Conservation (phyloP, 1,140 invertebrate genomes). For the Penaeus chinensis region DNA sequence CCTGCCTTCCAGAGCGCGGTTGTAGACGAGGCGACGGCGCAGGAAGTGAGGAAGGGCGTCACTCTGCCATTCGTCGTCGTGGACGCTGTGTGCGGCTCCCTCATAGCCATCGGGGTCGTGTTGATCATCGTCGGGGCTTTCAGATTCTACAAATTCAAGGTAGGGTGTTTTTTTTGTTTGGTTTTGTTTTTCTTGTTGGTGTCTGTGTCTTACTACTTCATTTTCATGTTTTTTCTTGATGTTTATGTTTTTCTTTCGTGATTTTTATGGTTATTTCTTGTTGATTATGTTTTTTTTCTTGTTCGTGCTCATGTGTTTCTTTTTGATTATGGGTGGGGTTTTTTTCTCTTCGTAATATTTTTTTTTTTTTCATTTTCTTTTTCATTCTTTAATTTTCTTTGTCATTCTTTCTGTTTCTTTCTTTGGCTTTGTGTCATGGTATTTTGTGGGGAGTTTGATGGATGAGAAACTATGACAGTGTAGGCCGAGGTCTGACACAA, state of each 20-base stretch:
- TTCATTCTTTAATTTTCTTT: no score
- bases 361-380: not conserved
- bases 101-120: conserved; percentile 18
- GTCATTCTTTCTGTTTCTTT: no score
- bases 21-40: not conserved
- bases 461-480: not conserved
- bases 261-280: not conserved
- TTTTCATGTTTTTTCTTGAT: not conserved
- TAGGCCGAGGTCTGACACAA: no score
- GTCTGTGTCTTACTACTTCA: no score
- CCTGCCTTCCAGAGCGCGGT: conserved; percentile 32
- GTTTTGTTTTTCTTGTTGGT: not conserved
- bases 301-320: no score
- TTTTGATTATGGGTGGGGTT: no score
- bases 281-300: no score
- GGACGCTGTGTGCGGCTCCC: conserved; percentile 30
- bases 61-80: conserved; percentile 28
- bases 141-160: conserved; percentile 25
- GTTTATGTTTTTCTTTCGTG: not conserved
- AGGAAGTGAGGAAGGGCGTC: conserved; percentile 8
- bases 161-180: not conserved
- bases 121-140: conserved; percentile 8
- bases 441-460: not conserved
- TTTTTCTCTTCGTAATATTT: no score
- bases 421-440: not conserved